A percentile compares a stretch with the other conserved stretches of the same genome.
These are phyloP conservation scores for Tapera naevia DNA, from an alignment of 2,797 vertebrate species.

Conservation along the genomic window DNA sequence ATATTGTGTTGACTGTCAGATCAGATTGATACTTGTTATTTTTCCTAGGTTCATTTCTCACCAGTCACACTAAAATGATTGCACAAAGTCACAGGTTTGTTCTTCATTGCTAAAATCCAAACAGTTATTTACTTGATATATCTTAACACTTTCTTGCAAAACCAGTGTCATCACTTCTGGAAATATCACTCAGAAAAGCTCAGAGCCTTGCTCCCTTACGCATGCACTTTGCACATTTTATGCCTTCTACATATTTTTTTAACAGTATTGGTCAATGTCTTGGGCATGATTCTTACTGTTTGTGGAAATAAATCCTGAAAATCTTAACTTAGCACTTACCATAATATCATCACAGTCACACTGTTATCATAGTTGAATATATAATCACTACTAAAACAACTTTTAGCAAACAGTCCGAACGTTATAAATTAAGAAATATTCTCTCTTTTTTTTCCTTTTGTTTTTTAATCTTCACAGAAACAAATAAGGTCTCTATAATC, in stretches of 20 bases:
- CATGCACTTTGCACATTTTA: background rate
- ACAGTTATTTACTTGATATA: constrained; percentile 11
- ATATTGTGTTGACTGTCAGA: background rate
- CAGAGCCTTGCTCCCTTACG: background rate
- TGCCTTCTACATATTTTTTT: background rate
- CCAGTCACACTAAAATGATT: background rate
- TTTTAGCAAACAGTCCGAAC: background rate
- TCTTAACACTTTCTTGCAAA: background rate
- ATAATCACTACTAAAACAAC: background rate
- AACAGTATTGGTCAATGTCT: background rate
- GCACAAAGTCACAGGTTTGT: background rate
- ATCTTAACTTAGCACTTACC: background rate
- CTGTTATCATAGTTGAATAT: background rate
- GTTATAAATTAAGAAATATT: background rate
- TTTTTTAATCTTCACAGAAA: background rate
- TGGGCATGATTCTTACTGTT: background rate
- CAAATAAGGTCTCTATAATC: background rate
- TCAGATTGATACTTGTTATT: background rate
- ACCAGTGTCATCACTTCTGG: background rate
- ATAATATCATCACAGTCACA: background rate
- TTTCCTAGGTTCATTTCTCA: background rate
- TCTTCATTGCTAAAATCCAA: constrained; percentile 4
- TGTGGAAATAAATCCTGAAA: background rate
- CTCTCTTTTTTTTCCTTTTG: background rate
- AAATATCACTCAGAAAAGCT: background rate